Base-by-base conservation (phyloP, 2,888 invertebrate genomes). In the Anoncus sp. region DNA sequence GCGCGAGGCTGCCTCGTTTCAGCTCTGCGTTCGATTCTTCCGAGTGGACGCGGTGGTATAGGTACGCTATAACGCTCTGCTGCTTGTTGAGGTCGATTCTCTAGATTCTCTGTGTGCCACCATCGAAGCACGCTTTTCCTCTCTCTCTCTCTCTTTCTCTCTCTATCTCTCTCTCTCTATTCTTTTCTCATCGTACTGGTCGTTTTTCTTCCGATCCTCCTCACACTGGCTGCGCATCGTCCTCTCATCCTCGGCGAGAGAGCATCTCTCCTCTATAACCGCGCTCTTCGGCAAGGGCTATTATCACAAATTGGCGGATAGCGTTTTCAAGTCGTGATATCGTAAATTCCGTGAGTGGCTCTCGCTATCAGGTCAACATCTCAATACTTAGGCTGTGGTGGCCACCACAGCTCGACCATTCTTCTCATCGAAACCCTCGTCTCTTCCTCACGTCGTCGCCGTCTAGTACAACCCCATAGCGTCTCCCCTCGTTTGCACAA, bases 221-320 rank as follows among this genome's bases (percentile, higher is more conserved):
- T 72, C 63, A 45, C 59, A 62, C 53, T 45, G 57, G 73, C 62
- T 24, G 59, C 62, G 59, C 69, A 49, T 71, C 75, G 60, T 72
- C 72, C 69, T 70, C 73, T 70, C 73, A 47, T 72, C 69, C 79
- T 77, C 66, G 66, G 66, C 73, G 16, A 4, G 38, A n/a, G 27
- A 38, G 3, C 31, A 38, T 70, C 78, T 60, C 70, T 62, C 27
- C 43, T 43, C 71, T 62, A 62, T 45, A 22, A 47, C 51, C 55
- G 10, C 35, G n/a, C 55, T 53, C 49, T 38, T 16, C 60, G 69
- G 71, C 63, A 62, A 71, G 77, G 80, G 82, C 83, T 82, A 84
- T 84, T 84, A 84, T 83, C 84, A 83, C 84, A 84, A 84, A 84
- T 84, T 84, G 83, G 82, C 78, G 84, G 82, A 84, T 84, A 84